Base-by-base conservation (phyloP, 1,140 invertebrate species). In the Bradysia coprophila region DNA sequence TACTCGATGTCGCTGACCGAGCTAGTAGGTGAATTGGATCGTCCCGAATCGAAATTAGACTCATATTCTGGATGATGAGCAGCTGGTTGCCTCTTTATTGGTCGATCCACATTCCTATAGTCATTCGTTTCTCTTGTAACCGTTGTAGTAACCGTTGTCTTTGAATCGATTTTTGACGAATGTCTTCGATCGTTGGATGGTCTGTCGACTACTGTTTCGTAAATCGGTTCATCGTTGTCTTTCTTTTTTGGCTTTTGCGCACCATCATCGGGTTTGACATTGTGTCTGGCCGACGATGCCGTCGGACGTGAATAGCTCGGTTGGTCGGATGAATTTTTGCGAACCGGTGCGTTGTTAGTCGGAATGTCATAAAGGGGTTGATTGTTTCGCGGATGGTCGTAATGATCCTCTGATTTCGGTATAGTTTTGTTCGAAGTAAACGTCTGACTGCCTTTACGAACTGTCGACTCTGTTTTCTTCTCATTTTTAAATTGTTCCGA, bases 1-100 rank as follows among this genome's bases (percentile, higher is more conserved):
- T 48, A 41, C 41, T 47, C 54, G 43, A 66, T 65, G 8, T 63
- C 65, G 50, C 64, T 67, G 0, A 61, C 63, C n/a, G 63, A 64
- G 19, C 63, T 65, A 39, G 65, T 66, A 4, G 65, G 64, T 22
- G 65, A 66, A 46, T 62, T 65, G 13, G 28, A 40, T 23, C 46
- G 37, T 3, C 52, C 46, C 43, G 63, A 54, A 48, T 67, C 40
- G n/a, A n/a, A n/a, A 5, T 16, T 18, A 3, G 13, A 38, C n/a
- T n/a, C 36, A 11, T 13, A 10, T 4, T n/a, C 13, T 16, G 4
- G n/a, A 2, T 38, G n/a, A n/a, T n/a, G n/a, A n/a, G n/a, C n/a
- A n/a, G n/a, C n/a, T n/a, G n/a, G n/a, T n/a, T n/a, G n/a, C n/a
- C n/a, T n/a, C n/a, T n/a, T n/a, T n/a, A n/a, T n/a, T n/a, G n/a